Evolutionary conservation across 2,797 vertebrate species (phyloP).

Genomic region (Ctenochaetus hawaiiensis): DNA sequence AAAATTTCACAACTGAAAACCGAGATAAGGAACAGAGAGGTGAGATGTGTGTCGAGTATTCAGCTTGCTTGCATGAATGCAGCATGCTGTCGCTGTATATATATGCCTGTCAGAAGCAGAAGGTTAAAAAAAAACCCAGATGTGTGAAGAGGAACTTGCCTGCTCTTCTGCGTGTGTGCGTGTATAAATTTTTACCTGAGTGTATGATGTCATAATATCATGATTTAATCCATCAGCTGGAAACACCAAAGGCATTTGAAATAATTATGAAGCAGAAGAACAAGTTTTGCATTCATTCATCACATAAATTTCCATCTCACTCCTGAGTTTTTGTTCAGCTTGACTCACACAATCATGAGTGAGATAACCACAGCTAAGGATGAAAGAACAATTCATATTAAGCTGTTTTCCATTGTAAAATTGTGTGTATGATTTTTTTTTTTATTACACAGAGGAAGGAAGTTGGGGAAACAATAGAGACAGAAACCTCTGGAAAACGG

Average conservation of each 20-base stretch:
- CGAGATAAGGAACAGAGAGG: background rate
- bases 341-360: background rate
- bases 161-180: background rate
- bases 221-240: background rate
- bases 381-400: background rate
- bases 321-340: background rate
- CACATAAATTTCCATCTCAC: background rate
- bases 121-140: constrained; percentile 37
- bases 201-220: background rate
- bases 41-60: constrained; percentile 7
- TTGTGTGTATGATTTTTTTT: background rate
- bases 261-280: background rate
- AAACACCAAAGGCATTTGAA: constrained; percentile 9
- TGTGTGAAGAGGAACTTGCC: constrained; percentile 47
- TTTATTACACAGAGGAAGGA: constrained; percentile 20
- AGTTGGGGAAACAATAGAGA: constrained; percentile 16
- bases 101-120: constrained; percentile 54
- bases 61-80: constrained; percentile 30
- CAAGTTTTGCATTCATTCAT: background rate
- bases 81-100: constrained; percentile 50
- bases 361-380: background rate
- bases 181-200: constrained; percentile 23
- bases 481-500: constrained; percentile 47
- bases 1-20: background rate
- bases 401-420: constrained; percentile 3